phyloP scores from a whole-genome alignment of 1,140 invertebrate genomes.

The Penaeus japonicus region DNA sequence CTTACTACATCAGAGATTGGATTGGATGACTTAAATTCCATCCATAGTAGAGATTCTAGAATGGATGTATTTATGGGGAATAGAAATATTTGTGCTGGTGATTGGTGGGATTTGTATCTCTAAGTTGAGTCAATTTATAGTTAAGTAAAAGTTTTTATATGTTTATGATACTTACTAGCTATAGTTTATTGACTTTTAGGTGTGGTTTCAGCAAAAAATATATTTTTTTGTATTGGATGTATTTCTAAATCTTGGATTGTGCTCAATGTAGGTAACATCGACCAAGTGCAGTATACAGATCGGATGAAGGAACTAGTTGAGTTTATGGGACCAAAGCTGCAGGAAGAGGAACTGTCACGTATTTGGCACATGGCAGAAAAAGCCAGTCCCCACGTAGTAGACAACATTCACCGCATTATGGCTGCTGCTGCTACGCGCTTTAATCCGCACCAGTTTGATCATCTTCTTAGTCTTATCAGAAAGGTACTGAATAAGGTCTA shows the following conservation, averaged over 20 bases:
- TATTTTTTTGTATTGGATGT: background rate
- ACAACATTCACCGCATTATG: conserved; percentile 69
- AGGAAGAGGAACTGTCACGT: conserved; percentile 67
- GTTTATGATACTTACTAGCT: background rate
- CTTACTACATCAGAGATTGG: too few relatives aligned
- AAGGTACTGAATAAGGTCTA: conserved; percentile 60
- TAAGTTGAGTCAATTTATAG: too few relatives aligned
- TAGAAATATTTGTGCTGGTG: background rate
- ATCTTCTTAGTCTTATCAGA: conserved; percentile 66
- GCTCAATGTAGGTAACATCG: conserved; percentile 65
- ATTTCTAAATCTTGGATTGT: background rate
- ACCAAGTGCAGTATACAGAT: conserved; percentile 70
- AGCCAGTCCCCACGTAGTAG: conserved; percentile 68
- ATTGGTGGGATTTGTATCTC: too few relatives aligned
- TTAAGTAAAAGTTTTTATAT: background rate
- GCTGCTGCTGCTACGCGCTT: conserved; percentile 68
- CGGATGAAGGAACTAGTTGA: conserved; percentile 69
- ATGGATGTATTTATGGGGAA: background rate
- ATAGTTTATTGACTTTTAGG: background rate
- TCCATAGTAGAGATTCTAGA: too few relatives aligned
- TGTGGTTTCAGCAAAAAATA: background rate
- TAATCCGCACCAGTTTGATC: conserved; percentile 66
- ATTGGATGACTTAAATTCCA: too few relatives aligned
- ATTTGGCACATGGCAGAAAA: conserved; percentile 66
- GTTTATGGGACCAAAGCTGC: conserved; percentile 67